These are phyloP conservation scores for Misgurnus mizolepis DNA, from an alignment of 2,113 vertebrate genomes.

Conservation along the genomic window DNA sequence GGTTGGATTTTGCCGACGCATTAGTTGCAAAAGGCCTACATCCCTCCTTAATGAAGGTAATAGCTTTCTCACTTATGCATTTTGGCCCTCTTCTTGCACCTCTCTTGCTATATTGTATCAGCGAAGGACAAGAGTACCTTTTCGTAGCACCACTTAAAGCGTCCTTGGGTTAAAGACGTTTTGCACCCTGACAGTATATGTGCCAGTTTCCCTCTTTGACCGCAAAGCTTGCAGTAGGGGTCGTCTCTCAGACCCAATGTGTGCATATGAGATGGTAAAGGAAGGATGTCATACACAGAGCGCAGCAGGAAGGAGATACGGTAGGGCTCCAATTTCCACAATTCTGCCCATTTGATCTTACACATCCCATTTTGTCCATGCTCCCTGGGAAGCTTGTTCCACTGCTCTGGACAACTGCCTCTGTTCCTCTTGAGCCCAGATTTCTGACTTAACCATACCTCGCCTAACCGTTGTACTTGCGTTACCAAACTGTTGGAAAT, in stretches of 20 bases:
- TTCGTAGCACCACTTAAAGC: neutral
- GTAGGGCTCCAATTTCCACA: slow-evolving; percentile 27
- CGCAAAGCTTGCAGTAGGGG: too few species aligned
- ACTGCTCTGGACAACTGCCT: neutral
- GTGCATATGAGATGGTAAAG: neutral
- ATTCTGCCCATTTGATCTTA: slow-evolving; percentile 20
- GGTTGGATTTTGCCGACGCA: neutral
- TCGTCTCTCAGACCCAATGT: too few species aligned
- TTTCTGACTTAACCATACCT: slow-evolving; percentile 28
- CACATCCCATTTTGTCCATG: slow-evolving; percentile 39
- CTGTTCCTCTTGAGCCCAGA: slow-evolving; percentile 11
- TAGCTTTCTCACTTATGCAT: too few species aligned
- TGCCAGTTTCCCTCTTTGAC: neutral
- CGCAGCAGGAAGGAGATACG: slow-evolving; percentile 32
- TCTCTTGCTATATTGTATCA: too few species aligned
- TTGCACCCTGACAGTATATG: neutral
- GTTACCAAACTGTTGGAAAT: slow-evolving; percentile 31
- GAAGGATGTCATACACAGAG: slow-evolving; percentile 17
- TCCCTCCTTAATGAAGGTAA: too few species aligned
- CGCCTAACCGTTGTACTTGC: neutral
- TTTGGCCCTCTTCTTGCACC: too few species aligned
- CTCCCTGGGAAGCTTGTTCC: slow-evolving; percentile 20
- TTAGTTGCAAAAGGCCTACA: too few species aligned
- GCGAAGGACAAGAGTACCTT: neutral
- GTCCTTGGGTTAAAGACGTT: too few species aligned